Evolutionary conservation across 2,797 vertebrate genomes (phyloP), one percentile per base, ranked within the genome.

Genomic region (Schizopygopsis malacanthus): DNA sequence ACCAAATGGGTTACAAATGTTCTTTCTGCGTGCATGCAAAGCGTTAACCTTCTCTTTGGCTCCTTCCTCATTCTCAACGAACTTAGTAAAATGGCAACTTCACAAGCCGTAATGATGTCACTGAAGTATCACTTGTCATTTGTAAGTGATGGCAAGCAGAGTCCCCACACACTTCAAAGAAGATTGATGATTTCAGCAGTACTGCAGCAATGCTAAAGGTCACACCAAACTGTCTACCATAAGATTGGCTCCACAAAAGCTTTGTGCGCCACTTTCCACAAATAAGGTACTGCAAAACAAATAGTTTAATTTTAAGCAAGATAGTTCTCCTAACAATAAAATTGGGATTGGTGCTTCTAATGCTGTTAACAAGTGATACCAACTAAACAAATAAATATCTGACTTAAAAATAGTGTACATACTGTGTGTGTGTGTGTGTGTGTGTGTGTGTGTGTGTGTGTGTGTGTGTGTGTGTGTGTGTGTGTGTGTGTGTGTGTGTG

Each of bases 91-190:
- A 87, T 63, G 70, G 54, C 54, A 59, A 13, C 82, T 71, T 78
- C 84, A 72, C 8, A 79, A 81, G 88, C 82, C 59, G 59, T 77
- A 77, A 83, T 77, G 54, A 89, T 89, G 87, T 89, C 85, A 85
- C 88, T 86, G 79, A 89, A 88, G 89, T 86, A 90, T 91, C 85
- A 86, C 84, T 89, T 87, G 85, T 92, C 90, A 90, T 90, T 83
- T 90, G 81, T 90, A 88, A 90, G 80, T 86, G 89, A 91, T 85
- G 86, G 70, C 47, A 79, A 78, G 65, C 81, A 88, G 89, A 82
- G 81, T 88, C 61, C 47, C 84, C 54, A 52, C 82, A 65, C 85
- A 52, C 81, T 70, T 85, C 88, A 87, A 82, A 87, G 77, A 76
- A 91, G 90, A 91, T 90, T 81, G 85, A 84, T 88, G 88, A 87